Percentiles rank a stretch among this genome's conserved stretches.
phyloP scores from a whole-genome alignment of 2,113 vertebrate species.

The Syrmaticus mikado region DNA sequence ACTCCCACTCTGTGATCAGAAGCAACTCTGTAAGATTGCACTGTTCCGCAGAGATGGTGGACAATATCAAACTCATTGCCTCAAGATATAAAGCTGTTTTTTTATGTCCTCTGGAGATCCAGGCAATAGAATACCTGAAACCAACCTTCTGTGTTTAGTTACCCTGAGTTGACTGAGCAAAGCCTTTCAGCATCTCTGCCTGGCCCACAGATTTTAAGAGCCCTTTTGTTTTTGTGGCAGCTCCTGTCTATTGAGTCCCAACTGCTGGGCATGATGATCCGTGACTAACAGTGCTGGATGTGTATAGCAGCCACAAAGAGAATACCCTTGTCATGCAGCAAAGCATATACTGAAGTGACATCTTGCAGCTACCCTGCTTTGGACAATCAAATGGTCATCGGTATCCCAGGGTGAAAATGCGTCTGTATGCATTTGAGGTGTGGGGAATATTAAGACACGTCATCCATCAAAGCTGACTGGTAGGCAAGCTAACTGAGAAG shows the following conservation, averaged over 20 bases:
- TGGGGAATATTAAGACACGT: not conserved
- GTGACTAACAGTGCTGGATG: not conserved
- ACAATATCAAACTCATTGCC: not conserved
- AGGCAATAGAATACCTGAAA: not conserved
- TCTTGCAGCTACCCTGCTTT: not conserved
- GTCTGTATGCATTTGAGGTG: constrained; percentile 24
- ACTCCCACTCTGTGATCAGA: not conserved
- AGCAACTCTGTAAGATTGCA: not conserved
- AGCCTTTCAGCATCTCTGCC: not conserved
- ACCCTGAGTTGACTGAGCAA: not conserved
- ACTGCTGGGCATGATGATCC: not conserved
- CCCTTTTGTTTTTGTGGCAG: not conserved
- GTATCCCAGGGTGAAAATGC: constrained; percentile 34
- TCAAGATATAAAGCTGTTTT: not conserved
- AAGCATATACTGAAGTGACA: not conserved
- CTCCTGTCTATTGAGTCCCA: not conserved
- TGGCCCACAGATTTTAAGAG: not conserved
- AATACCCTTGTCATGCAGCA: not conserved
- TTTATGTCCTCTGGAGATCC: not conserved
- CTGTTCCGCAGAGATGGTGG: not conserved
- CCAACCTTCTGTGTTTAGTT: not conserved
- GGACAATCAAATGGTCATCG: constrained; percentile 19
- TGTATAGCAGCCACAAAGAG: not conserved
- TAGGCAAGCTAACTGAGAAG: not conserved
- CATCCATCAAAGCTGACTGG: constrained; percentile 15